Percentiles rank a stretch among this genome's conserved stretches.
phyloP scores from a whole-genome alignment of 2,888 invertebrate species.

The Mesorhabditis sp. region DNA sequence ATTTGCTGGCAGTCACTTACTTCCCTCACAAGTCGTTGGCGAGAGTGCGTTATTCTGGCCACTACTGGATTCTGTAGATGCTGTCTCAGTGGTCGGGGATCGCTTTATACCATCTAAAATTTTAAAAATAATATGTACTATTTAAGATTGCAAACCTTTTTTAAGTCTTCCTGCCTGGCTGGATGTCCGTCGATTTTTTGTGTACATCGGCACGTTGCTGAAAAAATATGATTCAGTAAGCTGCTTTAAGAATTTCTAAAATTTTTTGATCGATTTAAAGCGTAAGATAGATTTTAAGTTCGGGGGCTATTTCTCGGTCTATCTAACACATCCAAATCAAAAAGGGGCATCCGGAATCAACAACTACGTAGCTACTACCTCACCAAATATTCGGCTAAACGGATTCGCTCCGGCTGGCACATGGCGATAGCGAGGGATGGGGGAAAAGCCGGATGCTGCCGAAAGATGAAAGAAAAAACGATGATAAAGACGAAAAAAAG shows the following conservation, averaged over 20 bases:
- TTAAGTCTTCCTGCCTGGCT: neutral
- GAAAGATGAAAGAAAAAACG: neutral
- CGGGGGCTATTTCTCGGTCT: too few relatives aligned
- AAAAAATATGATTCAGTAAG: neutral
- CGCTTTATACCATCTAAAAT: neutral
- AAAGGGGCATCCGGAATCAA: too few relatives aligned
- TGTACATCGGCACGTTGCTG: slow-evolving; percentile 1
- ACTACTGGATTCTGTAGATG: neutral
- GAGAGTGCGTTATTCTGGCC: neutral
- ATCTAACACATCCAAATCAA: too few relatives aligned
- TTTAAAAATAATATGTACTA: neutral
- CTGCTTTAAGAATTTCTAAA: too few relatives aligned
- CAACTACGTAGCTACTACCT: too few relatives aligned
- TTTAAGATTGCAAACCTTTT: neutral
- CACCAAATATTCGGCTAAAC: too few relatives aligned
- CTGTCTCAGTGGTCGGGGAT: neutral
- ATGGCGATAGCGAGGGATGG: too few relatives aligned
- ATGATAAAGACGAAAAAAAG: neutral
- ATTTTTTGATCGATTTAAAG: too few relatives aligned
- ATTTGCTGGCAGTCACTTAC: neutral
- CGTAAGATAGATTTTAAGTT: too few relatives aligned
- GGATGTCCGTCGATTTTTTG: slow-evolving; percentile 2
- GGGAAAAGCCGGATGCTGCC: neutral
- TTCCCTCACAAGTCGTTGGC: neutral
- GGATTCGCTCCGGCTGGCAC: too few relatives aligned